phyloP scores from a whole-genome alignment of 2,888 invertebrate genomes.

The Drosophila prostipennis region DNA sequence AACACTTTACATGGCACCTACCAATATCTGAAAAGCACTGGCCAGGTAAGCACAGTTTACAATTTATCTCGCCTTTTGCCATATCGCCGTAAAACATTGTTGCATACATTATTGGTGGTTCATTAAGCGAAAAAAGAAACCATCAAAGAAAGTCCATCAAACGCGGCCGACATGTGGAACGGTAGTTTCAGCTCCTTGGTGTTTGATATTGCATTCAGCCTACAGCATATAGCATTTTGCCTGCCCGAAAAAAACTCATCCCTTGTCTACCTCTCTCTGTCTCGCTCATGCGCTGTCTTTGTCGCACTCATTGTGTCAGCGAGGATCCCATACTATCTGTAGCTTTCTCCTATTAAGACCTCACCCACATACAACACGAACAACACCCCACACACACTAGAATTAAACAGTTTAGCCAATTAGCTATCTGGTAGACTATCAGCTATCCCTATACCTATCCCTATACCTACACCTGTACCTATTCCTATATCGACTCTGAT shows the following conservation, averaged over 20 bases:
- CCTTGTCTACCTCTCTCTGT: constrained; percentile 18
- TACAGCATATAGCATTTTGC: constrained; percentile 31
- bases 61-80: constrained; percentile 46
- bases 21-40: constrained; percentile 87
- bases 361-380: constrained; percentile 45
- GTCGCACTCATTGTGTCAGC: constrained; percentile 26
- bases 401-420: constrained; percentile 27
- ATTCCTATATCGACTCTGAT: constrained; percentile 27
- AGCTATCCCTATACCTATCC: constrained; percentile 41
- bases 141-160: constrained; percentile 58
- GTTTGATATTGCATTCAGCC: constrained; percentile 80
- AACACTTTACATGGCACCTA: constrained; percentile 83
- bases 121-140: constrained; percentile 41
- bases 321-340: constrained; percentile 17
- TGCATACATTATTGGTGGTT: constrained; percentile 60
- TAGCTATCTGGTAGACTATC: constrained; percentile 39
- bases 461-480: constrained; percentile 10
- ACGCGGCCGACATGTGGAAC: constrained; percentile 47
- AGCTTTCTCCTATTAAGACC: constrained; percentile 29
- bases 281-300: constrained; percentile 24
- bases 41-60: constrained; percentile 85
- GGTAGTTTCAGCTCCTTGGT: constrained; percentile 76
- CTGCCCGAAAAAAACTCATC: constrained; percentile 50
- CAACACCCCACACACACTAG: constrained; percentile 45
- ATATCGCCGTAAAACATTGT: constrained; percentile 58